Evolutionary conservation across 2,797 vertebrate genomes (phyloP), one percentile per base, ranked within the genome.

Genomic region (Columba guinea): DNA sequence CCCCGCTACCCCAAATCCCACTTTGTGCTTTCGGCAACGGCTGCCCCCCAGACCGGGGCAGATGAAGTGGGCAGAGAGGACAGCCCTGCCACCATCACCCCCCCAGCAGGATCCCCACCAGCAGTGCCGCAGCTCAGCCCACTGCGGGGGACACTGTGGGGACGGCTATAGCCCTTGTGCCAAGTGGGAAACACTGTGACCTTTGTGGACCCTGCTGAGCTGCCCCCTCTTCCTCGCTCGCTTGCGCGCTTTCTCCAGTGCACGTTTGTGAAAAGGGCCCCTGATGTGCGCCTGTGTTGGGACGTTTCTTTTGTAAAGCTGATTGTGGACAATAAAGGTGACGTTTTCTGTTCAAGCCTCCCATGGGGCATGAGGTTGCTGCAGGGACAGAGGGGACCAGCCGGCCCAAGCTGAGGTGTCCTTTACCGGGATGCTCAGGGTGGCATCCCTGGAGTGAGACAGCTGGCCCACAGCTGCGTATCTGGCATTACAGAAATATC

Each of bases 301-400:
- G 93, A 90, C 14, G 35, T 96, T 92, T 97, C 96, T 98, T 98
- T 98, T 98, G 98, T 98, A 98, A 97, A 97, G 96, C 96, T 97
- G 95, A 97, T 94, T 1, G 97, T 98, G 97, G 91, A 85, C 96
- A 98, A 98, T 98, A 98, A 98, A 98, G 10, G 71, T 96, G 95
- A 93, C 23, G 89, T 97, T 97, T 95, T 97, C 97, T 95, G 96
- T 97, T 96, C 17, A 24, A 98, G 95, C 87, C 79, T 95, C 49
- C 77, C 0, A 12, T 0, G 0, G 39, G n/a, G 7, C 0, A 1
- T 0, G 1, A 68, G 58, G 16, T 94, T 2, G 2, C 76, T 78
- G 55, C 0, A 3, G 73, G 51, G 28, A 34, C 0, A 1, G 64
- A 74, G 2, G 19, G 34, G 28, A 63, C 28, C 0, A 2, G 34